phyloP scores from a whole-genome alignment of 2,113 vertebrate species.

The Ranitomeya imitator region DNA sequence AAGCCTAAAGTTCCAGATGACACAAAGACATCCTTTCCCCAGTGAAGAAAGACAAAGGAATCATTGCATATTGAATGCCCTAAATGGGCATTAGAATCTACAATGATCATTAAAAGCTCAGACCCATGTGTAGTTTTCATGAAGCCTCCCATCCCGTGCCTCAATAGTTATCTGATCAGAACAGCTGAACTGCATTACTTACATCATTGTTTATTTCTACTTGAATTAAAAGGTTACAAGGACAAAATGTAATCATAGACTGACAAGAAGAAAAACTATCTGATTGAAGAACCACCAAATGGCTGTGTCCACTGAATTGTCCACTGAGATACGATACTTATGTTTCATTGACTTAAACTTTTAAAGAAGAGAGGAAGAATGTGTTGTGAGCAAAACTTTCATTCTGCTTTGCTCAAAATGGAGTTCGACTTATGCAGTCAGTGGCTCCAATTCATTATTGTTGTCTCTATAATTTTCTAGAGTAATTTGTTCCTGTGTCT shows the following conservation, averaged over 20 bases:
- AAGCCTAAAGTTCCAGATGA: neutral
- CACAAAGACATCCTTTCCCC: neutral
- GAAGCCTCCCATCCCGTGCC: neutral
- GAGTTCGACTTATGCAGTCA: neutral
- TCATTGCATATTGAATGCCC: no score
- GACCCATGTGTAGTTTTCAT: neutral
- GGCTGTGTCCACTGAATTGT: neutral
- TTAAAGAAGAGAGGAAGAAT: neutral
- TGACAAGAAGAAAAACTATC: neutral
- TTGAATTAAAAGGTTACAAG: neutral
- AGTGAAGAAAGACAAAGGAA: neutral
- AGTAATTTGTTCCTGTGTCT: no score
- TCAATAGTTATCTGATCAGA: constrained; percentile 16
- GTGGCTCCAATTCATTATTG: no score
- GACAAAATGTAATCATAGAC: neutral
- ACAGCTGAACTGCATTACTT: constrained; percentile 1
- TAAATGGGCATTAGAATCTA: neutral
- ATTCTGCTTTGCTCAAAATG: neutral
- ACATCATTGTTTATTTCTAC: neutral
- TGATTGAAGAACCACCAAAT: neutral
- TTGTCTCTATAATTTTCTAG: no score
- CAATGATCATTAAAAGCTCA: neutral
- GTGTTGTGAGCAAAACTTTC: neutral
- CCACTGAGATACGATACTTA: neutral
- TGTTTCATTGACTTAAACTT: neutral